phyloP scores from a whole-genome alignment of 2,888 invertebrate species.

The Gymnosoma rotundatum region DNA sequence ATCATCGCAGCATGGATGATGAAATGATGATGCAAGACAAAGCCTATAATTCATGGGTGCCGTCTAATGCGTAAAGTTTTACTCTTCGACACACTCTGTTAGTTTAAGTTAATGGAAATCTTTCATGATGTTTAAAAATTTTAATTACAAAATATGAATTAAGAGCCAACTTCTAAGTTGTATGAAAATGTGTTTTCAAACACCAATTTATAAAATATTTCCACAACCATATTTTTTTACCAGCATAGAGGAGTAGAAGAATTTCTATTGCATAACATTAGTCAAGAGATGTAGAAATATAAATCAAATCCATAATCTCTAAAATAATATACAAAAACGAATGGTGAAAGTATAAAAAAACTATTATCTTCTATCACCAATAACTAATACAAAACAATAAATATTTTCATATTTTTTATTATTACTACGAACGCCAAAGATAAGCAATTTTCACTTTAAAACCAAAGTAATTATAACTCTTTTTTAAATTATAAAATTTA shows the following conservation, averaged over 20 bases:
- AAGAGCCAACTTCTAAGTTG: too few relatives aligned
- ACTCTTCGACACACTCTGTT: constrained; percentile 8
- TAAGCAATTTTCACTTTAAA: not conserved
- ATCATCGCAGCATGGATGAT: constrained; percentile 84
- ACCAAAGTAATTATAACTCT: not conserved
- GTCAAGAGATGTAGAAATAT: too few relatives aligned
- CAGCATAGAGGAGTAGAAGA: too few relatives aligned
- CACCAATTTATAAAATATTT: too few relatives aligned
- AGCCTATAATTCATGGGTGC: constrained; percentile 84
- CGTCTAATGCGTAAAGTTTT: constrained; percentile 71
- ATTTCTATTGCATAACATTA: too few relatives aligned
- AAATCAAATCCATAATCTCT: too few relatives aligned
- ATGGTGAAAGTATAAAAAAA: too few relatives aligned
- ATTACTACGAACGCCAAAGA: constrained; percentile 26
- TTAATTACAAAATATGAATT: too few relatives aligned
- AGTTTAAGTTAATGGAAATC: constrained; percentile 24
- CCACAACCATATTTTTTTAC: too few relatives aligned
- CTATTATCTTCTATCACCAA: not conserved
- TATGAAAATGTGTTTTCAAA: too few relatives aligned
- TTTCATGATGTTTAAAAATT: not conserved
- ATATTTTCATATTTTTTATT: not conserved
- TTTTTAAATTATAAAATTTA: not conserved
- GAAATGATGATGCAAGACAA: constrained; percentile 86
- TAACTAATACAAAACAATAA: not conserved
- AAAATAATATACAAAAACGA: too few relatives aligned